Conservation (phyloP, 2,888 invertebrate genomes). For the Silvanus unidentatus region DNA sequence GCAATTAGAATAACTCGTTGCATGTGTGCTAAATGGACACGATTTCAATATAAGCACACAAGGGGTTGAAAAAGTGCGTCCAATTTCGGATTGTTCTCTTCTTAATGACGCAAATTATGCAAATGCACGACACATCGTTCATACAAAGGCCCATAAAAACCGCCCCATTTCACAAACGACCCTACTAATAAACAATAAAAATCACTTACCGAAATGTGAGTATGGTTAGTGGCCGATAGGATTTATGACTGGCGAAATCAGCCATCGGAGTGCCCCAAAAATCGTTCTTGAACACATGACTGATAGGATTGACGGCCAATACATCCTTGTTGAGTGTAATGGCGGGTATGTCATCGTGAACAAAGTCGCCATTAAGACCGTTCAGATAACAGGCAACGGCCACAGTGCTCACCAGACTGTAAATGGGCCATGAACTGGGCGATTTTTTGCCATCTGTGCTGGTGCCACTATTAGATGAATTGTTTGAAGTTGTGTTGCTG, state of each 20-base stretch:
- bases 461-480: constrained; percentile 1
- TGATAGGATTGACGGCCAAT: constrained; percentile 58
- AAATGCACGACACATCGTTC: no score
- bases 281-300: constrained; percentile 67
- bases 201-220: constrained; percentile 74
- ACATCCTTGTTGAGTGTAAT: constrained; percentile 78
- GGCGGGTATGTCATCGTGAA: constrained; percentile 84
- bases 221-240: constrained; percentile 77
- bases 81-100: no score
- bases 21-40: no score
- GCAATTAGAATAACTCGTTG: no score
- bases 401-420: constrained; percentile 59
- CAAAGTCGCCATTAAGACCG: constrained; percentile 73
- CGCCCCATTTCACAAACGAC: background rate
- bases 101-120: no score
- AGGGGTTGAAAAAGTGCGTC: no score
- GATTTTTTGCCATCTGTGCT: constrained; percentile 38
- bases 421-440: constrained; percentile 55
- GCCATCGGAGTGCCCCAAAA: constrained; percentile 89
- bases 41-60: no score
- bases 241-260: constrained; percentile 78
- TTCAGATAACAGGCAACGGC: constrained; percentile 67
- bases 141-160: no score
- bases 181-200: background rate
- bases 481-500: constrained; percentile 3